Evolutionary conservation across 2,113 vertebrate genomes (phyloP), one percentile per base, ranked within the genome.

Genomic region (Lasiurus cinereus): DNA sequence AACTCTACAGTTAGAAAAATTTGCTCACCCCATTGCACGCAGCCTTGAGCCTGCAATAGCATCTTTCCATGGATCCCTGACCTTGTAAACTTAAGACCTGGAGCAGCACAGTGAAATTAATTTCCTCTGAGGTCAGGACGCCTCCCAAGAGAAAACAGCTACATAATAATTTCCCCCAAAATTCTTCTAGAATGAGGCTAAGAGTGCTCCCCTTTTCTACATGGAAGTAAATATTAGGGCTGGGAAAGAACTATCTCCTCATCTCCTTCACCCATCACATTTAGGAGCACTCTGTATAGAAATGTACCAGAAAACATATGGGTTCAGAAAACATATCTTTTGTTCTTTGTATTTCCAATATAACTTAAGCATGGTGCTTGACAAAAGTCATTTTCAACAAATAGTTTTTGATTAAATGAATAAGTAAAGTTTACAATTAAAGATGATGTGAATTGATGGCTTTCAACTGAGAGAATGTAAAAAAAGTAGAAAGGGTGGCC

Each of bases 301-400:
- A 16, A 77, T 13, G 46, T 19, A 31, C 33, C 11, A 39, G 39
- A 39, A 39, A 39, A 39, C 39, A 39, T 39, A 69, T 33, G 69
- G 27, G 24, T 83, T 78, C 48, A 73, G 48, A 92, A 78, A 93
- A 14, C 4, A 56, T 8, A 6, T 15, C 22, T 62, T 86, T 72
- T 50, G 11, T 5, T 27, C 11, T 76, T 62, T 48, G 50, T 72
- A 80, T 21, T 8, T 3, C 29, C 11, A 77, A 19, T 18, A 27
- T 74, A 59, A 86, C 12, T 95, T 31, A 69, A 24, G 33, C 22
- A 59, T 24, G 48, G 39, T 39, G 27, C 10, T 27, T 82, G 27
- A 74, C 74, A 94, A 70, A 88, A 48, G 43, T 50, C 79, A 85
- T 11, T 46, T 70, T 83, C 27, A 85, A 78, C 62, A 78, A 36